Conservation (phyloP, 1,140 invertebrate species). For the Dinoponera quadriceps region DNA sequence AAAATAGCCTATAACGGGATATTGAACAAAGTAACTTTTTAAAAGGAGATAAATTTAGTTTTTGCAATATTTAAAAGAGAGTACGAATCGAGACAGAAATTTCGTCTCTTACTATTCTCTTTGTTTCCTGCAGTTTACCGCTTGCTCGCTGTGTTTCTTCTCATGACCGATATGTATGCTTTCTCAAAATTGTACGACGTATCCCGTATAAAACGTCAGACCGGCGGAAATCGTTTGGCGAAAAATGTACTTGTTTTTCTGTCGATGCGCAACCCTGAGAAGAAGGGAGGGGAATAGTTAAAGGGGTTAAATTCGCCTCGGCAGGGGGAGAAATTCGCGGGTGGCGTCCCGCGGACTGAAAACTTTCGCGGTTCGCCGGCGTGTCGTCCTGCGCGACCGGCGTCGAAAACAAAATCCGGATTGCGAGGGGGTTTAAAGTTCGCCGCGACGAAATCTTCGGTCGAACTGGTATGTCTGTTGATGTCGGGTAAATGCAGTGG, state of each 20-base stretch:
- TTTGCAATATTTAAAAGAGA: neutral
- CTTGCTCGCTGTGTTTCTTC: neutral
- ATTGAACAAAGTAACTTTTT: neutral
- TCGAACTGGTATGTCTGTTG: slow-evolving; percentile 61
- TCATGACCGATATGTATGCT: neutral
- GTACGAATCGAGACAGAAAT: neutral
- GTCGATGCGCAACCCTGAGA: neutral
- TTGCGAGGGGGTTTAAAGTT: slow-evolving; percentile 67
- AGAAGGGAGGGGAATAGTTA: slow-evolving; percentile 26
- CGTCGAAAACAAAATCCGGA: slow-evolving; percentile 71
- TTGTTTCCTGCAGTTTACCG: neutral
- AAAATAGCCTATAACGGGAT: neutral
- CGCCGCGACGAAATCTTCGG: slow-evolving; percentile 34
- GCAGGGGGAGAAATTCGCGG: slow-evolving; percentile 61
- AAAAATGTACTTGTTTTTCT: slow-evolving; percentile 70
- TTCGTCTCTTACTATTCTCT: neutral
- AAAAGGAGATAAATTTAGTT: neutral
- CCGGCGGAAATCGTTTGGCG: slow-evolving; percentile 5
- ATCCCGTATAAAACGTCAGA: neutral
- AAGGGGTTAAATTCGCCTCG: slow-evolving; percentile 32
- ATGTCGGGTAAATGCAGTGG: slow-evolving; percentile 62
- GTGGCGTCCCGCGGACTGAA: slow-evolving; percentile 65
- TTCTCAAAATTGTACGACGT: slow-evolving; percentile 2
- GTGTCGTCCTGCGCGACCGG: slow-evolving; percentile 48
- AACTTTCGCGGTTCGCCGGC: slow-evolving; percentile 64